These are phyloP conservation scores for Chironomus tentans DNA, from an alignment of 2,888 invertebrate genomes.

Conservation along the genomic window DNA sequence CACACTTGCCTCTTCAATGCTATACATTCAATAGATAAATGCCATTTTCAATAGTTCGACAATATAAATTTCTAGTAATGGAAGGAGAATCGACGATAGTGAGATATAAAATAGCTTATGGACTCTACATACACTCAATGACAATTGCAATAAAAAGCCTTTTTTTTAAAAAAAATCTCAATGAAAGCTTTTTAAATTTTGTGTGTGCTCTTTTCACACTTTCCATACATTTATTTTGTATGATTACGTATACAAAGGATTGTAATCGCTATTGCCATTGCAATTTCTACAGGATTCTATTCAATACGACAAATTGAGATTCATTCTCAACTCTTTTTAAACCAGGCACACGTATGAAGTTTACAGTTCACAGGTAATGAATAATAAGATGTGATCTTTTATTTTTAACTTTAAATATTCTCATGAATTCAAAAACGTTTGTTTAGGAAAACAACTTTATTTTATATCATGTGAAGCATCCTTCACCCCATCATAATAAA, in stretches of 20 bases:
- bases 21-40: too few species aligned
- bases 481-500: too few species aligned
- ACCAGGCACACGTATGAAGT: too few species aligned
- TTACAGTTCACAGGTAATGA: too few species aligned
- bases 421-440: too few species aligned
- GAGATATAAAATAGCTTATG: not conserved
- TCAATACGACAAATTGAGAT: slow-evolving; percentile 8
- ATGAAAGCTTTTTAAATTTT: not conserved
- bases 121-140: not conserved
- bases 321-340: not conserved
- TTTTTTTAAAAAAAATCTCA: not conserved
- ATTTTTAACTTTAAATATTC: too few species aligned
- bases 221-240: not conserved
- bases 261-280: not conserved
- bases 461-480: too few species aligned
- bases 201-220: not conserved
- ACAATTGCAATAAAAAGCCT: not conserved
- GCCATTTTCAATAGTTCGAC: too few species aligned
- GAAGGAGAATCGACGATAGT: not conserved
- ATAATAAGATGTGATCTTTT: too few species aligned
- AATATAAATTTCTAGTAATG: too few species aligned
- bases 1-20: not conserved
- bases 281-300: not conserved
- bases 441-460: too few species aligned
- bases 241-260: too few species aligned